These are phyloP conservation scores for Cyanoderma ruficeps DNA, from an alignment of 2,113 vertebrate species.

Conservation along the genomic window DNA sequence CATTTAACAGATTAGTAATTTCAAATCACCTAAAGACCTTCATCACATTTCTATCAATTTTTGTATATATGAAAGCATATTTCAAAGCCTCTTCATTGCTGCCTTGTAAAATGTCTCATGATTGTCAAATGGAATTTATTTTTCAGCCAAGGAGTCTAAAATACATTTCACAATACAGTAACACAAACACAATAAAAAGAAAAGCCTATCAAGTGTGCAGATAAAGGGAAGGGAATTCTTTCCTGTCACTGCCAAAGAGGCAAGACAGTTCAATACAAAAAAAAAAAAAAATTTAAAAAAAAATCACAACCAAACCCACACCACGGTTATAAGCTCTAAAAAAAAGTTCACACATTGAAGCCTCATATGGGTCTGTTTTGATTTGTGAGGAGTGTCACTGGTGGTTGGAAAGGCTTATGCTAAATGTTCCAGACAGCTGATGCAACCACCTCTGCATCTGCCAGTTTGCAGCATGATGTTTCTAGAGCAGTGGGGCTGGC, in stretches of 20 bases:
- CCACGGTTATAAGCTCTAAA: not conserved
- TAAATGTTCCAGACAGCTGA: constrained; percentile 55
- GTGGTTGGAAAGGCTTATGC: constrained; percentile 50
- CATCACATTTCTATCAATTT: constrained; percentile 5
- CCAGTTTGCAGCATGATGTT: constrained; percentile 60
- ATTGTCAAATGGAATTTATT: constrained; percentile 29
- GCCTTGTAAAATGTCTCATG: constrained; percentile 10
- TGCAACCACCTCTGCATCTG: constrained; percentile 61
- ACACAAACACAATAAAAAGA: not conserved
- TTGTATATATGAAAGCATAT: not conserved
- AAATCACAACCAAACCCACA: not conserved
- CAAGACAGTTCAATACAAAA: not conserved
- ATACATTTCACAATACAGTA: not conserved
- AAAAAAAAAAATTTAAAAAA: no score
- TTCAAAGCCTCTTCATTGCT: constrained; percentile 2
- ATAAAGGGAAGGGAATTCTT: not conserved
- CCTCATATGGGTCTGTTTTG: constrained; percentile 64
- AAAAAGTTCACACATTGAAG: constrained; percentile 62
- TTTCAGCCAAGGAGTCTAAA: constrained; percentile 17
- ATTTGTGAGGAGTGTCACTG: constrained; percentile 46
- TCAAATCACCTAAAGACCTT: constrained; percentile 15
- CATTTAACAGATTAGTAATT: not conserved
- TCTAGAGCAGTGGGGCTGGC: constrained; percentile 46
- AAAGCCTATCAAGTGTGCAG: constrained; percentile 1
- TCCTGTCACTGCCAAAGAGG: not conserved